Evolutionary conservation across 2,113 vertebrate genomes (phyloP).

Genomic region (Diadophis punctatus): DNA sequence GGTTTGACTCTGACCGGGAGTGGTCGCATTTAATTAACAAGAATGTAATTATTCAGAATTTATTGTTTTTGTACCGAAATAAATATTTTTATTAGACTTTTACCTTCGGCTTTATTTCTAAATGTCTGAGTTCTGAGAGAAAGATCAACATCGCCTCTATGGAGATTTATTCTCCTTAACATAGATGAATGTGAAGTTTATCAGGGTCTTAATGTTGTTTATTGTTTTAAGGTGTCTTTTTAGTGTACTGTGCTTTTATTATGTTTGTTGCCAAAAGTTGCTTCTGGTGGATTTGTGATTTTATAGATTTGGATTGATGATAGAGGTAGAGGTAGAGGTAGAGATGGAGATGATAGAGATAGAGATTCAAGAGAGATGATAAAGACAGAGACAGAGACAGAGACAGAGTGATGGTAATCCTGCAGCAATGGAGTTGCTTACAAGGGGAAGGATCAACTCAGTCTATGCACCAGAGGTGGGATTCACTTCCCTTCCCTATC

Average conservation of each 20-base stretch:
- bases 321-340: not conserved
- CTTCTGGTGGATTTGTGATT: not conserved
- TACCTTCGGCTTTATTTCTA: too few relatives aligned
- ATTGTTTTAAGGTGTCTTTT: not conserved
- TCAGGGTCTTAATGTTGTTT: not conserved
- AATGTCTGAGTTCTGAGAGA: too few relatives aligned
- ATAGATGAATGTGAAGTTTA: not conserved
- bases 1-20: too few relatives aligned
- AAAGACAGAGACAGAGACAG: not conserved
- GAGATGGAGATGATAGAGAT: not conserved
- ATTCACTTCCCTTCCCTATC: too few relatives aligned
- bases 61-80: too few relatives aligned
- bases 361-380: not conserved
- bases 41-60: too few relatives aligned
- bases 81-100: too few relatives aligned
- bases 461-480: not conserved
- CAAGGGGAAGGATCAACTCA: not conserved
- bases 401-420: not conserved
- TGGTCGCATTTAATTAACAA: too few relatives aligned
- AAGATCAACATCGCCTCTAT: too few relatives aligned
- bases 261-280: not conserved
- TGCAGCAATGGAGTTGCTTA: not conserved
- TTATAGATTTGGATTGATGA: not conserved
- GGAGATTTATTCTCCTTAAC: too few relatives aligned
- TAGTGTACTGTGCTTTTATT: not conserved